Conservation (phyloP, 2,888 invertebrate genomes). For the Trichacis sp. region DNA sequence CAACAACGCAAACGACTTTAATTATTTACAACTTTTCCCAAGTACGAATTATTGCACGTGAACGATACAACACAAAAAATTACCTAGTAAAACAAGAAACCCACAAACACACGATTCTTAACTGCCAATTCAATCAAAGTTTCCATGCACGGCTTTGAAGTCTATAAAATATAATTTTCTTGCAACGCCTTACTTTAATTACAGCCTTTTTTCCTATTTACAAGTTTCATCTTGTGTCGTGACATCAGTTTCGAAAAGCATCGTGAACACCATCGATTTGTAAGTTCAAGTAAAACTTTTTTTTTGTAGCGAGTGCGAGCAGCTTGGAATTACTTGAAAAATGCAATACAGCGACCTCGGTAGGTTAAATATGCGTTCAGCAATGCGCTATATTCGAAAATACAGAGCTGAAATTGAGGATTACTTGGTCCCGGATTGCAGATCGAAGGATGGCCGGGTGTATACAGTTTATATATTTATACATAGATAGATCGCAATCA, state of each 20-base stretch:
- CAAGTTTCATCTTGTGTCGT: conserved; percentile 33
- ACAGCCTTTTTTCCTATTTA: conserved; percentile 44
- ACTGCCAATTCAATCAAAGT: neutral
- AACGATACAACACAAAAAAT: conserved; percentile 11
- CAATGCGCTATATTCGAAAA: conserved; percentile 45
- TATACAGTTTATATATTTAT: conserved; percentile 12
- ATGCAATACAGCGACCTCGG: neutral
- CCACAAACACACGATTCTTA: neutral
- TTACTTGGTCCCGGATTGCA: conserved; percentile 61
- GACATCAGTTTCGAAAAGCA: conserved; percentile 12
- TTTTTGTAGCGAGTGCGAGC: too few relatives aligned
- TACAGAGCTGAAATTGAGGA: conserved; percentile 48
- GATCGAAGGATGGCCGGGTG: conserved; percentile 56
- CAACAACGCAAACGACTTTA: conserved; percentile 26
- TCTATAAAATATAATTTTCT: conserved; percentile 8
- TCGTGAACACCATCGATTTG: conserved; percentile 10
- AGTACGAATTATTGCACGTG: conserved; percentile 30
- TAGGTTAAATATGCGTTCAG: conserved; percentile 19
- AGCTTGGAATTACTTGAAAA: neutral
- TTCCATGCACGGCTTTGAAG: neutral
- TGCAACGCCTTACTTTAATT: conserved; percentile 34
- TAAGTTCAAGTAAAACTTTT: too few relatives aligned
- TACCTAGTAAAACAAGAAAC: neutral
- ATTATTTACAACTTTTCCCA: conserved; percentile 30
- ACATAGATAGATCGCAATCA: conserved; percentile 38